phyloP scores from a whole-genome alignment of 2,888 invertebrate genomes.

The Creontiades dilutus region DNA sequence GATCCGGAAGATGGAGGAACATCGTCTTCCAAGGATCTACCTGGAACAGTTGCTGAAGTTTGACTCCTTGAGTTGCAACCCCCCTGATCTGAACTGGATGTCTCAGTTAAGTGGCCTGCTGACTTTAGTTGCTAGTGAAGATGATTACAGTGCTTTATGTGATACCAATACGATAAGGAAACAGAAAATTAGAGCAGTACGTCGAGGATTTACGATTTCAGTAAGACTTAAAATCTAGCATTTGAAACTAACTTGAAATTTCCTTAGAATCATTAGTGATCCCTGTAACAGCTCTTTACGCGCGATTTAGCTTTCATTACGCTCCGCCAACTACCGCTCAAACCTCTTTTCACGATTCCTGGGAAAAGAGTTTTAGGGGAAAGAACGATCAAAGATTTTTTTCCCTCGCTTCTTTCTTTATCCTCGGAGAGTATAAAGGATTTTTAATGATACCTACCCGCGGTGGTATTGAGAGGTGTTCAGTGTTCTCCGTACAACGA shows the following conservation, averaged over 20 bases:
- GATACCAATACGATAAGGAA: too few species aligned
- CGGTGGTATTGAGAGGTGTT: slow-evolving; percentile 9
- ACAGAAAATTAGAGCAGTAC: too few species aligned
- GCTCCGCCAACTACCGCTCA: slow-evolving; percentile 29
- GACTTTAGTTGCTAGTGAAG: too few species aligned
- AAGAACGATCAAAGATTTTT: slow-evolving; percentile 33
- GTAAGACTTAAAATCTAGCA: not conserved
- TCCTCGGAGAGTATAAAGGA: not conserved
- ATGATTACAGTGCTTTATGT: too few species aligned
- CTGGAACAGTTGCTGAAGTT: too few species aligned
- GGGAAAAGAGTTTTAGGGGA: slow-evolving; percentile 43
- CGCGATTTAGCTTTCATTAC: slow-evolving; percentile 32
- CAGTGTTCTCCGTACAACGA: slow-evolving; percentile 22
- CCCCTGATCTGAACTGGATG: too few species aligned
- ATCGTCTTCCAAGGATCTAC: too few species aligned
- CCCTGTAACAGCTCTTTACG: slow-evolving; percentile 13
- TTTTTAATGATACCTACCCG: slow-evolving; percentile 42
- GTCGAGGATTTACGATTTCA: too few species aligned
- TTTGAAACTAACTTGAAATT: not conserved
- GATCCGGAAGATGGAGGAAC: too few species aligned
- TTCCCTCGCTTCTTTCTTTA: not conserved
- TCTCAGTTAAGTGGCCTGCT: too few species aligned
- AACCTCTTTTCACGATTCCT: slow-evolving; percentile 34
- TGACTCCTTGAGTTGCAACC: too few species aligned
- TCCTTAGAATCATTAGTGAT: not conserved